Percentiles rank a stretch among this genome's conserved stretches.
phyloP scores from a whole-genome alignment of 2,113 vertebrate genomes.

The Daboia siamensis region DNA sequence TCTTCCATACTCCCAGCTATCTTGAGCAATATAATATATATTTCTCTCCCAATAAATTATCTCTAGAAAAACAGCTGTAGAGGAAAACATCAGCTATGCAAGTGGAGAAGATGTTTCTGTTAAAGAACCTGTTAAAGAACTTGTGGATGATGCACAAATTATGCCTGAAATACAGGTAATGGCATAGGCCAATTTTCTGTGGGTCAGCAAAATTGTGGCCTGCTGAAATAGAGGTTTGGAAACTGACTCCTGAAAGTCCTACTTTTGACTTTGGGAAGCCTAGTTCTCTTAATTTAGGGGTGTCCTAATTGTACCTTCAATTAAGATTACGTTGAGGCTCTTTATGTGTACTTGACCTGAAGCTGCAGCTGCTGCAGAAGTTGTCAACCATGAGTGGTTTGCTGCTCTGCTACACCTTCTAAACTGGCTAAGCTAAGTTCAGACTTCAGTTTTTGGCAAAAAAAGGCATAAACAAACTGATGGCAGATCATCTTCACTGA shows the following conservation, averaged over 20 bases:
- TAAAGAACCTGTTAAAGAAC: background rate
- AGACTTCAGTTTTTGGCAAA: background rate
- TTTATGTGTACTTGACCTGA: background rate
- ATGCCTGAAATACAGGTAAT: constrained; percentile 28
- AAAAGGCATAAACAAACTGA: background rate
- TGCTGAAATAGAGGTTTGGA: background rate
- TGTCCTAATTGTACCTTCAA: background rate
- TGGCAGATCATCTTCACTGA: background rate
- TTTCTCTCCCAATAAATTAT: background rate
- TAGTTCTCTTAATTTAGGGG: background rate
- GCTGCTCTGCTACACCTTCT: background rate
- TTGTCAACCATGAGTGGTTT: background rate
- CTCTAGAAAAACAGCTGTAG: fast-evolving
- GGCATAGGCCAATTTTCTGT: background rate
- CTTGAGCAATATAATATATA: background rate
- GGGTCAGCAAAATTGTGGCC: fast-evolving
- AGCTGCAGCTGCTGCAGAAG: background rate
- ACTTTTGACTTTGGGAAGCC: background rate
- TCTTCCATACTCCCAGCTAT: background rate
- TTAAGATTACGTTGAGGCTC: background rate
- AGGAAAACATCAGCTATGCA: fast-evolving
- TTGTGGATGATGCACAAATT: background rate
- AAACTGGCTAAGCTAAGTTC: background rate
- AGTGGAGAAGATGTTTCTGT: fast-evolving
- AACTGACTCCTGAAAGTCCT: background rate